These are phyloP conservation scores for Gallinago stenura DNA, from an alignment of 2,797 vertebrate genomes.

Conservation along the genomic window DNA sequence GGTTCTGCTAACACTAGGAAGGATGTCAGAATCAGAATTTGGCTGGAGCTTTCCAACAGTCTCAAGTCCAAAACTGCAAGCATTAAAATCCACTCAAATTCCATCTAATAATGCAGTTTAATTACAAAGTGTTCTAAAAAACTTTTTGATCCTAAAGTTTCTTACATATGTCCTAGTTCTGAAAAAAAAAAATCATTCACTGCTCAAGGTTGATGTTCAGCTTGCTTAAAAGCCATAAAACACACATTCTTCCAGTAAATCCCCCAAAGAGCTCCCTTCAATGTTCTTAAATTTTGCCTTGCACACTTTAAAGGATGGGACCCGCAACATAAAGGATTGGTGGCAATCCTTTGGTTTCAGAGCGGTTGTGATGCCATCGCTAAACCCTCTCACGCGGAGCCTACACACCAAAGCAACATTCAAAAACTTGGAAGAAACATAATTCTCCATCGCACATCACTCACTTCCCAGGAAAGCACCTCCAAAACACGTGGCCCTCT, in stretches of 20 bases:
- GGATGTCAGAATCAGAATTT: neutral
- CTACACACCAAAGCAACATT: accelerated
- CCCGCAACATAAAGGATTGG: neutral
- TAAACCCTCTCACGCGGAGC: neutral
- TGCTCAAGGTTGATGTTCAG: neutral
- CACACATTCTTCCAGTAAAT: neutral
- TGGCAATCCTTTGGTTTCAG: neutral
- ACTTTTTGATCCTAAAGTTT: neutral
- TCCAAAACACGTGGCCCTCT: neutral
- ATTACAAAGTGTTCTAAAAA: neutral
- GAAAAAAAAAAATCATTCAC: neutral
- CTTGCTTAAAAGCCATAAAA: neutral
- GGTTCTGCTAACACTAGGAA: neutral
- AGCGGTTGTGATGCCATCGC: neutral
- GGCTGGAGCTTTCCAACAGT: neutral
- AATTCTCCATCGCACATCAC: neutral
- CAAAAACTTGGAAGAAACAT: accelerated
- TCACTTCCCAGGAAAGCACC: neutral
- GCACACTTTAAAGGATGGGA: neutral
- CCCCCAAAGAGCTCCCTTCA: neutral
- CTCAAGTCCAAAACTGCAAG: neutral
- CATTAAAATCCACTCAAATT: neutral
- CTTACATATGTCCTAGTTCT: neutral
- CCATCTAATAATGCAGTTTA: neutral
- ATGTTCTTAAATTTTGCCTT: neutral